Evolutionary conservation across 2,113 vertebrate species (phyloP), one percentile per base, ranked within the genome.

Genomic region (Toxotes chatareus): DNA sequence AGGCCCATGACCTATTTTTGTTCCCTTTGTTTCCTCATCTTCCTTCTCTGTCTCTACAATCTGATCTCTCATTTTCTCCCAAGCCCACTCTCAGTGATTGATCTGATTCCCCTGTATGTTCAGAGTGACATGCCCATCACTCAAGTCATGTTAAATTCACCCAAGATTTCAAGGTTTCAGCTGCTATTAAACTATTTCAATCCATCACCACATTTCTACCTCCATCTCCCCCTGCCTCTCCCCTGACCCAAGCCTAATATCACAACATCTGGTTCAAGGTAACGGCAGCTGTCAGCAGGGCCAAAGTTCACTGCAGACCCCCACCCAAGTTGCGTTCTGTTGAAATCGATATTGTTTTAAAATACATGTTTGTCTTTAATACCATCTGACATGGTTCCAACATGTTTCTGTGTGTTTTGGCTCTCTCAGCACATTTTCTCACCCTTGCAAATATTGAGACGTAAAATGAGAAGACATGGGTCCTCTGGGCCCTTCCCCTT

Each of bases 181-280:
- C 57, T 51, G 19, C 62, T 57, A 71, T 42, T 70, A 70, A 57
- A 76, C 65, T 65, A 51, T 55, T 46, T 79, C 40, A 56, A n/a
- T 84, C 76, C 51, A 57, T 88, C 83, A 49, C 68, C 83, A 67
- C 78, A 21, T 60, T 14, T 40, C 69, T 72, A 32, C 64, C 21
- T 57, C 62, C 32, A 16, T 68, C 69, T 78, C 65, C 49, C 34
- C 38, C 12, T 89, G 72, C 82, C 73, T 84, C 76, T 87, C 62
- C 63, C 47, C 79, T 78, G 70, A 84, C 82, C 69, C 86, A 65
- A 76, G 90, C 82, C 55, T 86, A 86, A 88, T 89, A 82, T 85
- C 73, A 34, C 47, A 91, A 86, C 90, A 91, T 93, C 90, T 93
- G 90, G 82, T 91, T 91, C 65, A 78, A 80, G 89, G 80, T 80